A percentile compares a stretch with the other conserved stretches of the same genome.
Conservation (phyloP, 1,140 invertebrate species). For the Drosophila setifemur region DNA sequence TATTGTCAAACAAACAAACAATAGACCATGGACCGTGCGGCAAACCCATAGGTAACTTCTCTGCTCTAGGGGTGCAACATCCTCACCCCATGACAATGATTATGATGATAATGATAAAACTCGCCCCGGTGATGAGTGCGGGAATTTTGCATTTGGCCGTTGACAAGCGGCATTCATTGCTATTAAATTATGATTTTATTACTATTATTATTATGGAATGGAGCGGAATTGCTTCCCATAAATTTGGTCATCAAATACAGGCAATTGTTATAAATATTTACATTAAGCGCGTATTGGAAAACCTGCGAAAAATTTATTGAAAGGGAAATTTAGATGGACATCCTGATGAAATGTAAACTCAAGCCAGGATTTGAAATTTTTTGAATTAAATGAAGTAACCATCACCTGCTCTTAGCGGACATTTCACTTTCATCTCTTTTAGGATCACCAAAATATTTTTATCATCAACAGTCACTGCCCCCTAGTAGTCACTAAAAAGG, state of each 20-base stretch:
- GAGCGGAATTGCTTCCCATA: slow-evolving; percentile 54
- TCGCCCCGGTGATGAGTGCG: slow-evolving; percentile 24
- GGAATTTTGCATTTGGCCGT: slow-evolving; percentile 63
- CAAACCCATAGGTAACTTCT: slow-evolving; percentile 60
- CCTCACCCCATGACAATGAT: slow-evolving; percentile 19
- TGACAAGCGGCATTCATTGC: slow-evolving; percentile 78
- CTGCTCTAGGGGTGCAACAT: slow-evolving; percentile 59
- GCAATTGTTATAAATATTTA: slow-evolving; percentile 67
- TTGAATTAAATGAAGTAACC: neutral
- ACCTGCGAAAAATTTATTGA: neutral
- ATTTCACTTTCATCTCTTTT: neutral
- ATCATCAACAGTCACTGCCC: slow-evolving; percentile 64
- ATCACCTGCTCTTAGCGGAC: slow-evolving; percentile 24
- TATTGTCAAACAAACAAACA: slow-evolving; percentile 79
- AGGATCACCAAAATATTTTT: slow-evolving; percentile 11
- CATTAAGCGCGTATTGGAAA: slow-evolving; percentile 32
- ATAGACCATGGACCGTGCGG: slow-evolving; percentile 44
- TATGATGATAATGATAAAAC: slow-evolving; percentile 40
- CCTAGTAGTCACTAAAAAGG: slow-evolving; percentile 17
- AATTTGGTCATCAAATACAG: slow-evolving; percentile 74
- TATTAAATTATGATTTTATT: slow-evolving; percentile 80
- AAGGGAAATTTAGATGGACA: neutral
- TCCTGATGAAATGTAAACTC: neutral
- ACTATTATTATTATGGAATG: slow-evolving; percentile 66
- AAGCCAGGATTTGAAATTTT: neutral